Percentiles rank a stretch among this genome's conserved stretches.
phyloP scores from a whole-genome alignment of 2,888 invertebrate genomes.

The Lysandra coridon region DNA sequence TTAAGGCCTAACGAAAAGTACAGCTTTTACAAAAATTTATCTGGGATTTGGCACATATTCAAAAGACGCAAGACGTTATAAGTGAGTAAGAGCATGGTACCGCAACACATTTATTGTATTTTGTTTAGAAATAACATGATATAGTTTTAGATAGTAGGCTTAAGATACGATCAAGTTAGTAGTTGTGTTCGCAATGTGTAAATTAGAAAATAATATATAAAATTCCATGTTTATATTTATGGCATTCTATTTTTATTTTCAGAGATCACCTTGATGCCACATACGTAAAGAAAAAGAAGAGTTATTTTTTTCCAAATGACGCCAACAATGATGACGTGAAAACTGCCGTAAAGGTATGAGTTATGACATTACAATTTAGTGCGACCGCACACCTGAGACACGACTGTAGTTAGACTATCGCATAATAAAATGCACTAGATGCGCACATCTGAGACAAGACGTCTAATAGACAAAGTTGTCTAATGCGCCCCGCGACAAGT shows the following conservation, averaged over 20 bases:
- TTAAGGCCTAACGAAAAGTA: slow-evolving; percentile 63
- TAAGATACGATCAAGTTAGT: not conserved
- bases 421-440: no score
- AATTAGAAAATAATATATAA: not conserved
- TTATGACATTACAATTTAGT: no score
- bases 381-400: no score
- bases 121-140: slow-evolving; percentile 13
- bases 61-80: slow-evolving; percentile 56
- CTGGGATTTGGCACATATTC: slow-evolving; percentile 75
- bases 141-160: not conserved
- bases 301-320: slow-evolving; percentile 64
- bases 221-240: not conserved
- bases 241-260: slow-evolving; percentile 45
- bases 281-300: slow-evolving; percentile 69
- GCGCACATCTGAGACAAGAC: no score
- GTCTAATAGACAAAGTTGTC: no score
- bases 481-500: no score
- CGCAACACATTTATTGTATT: slow-evolving; percentile 56
- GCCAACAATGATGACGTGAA: slow-evolving; percentile 47
- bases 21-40: slow-evolving; percentile 72
- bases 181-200: not conserved
- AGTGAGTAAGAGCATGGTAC: slow-evolving; percentile 80
- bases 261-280: slow-evolving; percentile 71
- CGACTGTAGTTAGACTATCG: no score
- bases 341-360: slow-evolving; percentile 40